These are phyloP conservation scores for Porites lobata DNA, from an alignment of 92 coral and sea anemone species.

Conservation along the genomic window DNA sequence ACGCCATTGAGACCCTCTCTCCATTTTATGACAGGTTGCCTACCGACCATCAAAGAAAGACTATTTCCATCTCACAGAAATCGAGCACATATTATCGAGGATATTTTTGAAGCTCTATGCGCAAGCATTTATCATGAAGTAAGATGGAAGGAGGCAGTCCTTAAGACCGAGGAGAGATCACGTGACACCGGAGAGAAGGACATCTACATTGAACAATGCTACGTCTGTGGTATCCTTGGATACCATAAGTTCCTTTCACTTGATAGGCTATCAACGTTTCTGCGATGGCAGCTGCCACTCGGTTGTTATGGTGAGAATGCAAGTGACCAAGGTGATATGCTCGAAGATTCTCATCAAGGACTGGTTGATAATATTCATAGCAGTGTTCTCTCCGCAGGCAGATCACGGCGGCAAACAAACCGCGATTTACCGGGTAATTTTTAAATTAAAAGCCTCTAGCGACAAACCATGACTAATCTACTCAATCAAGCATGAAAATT, in stretches of 20 bases:
- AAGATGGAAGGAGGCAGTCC: background rate
- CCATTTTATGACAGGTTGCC: background rate
- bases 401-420: background rate
- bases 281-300: constrained; percentile 25
- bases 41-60: background rate
- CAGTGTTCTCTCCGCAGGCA: background rate
- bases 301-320: constrained; percentile 19
- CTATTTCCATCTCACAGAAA: background rate
- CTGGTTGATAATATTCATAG: background rate
- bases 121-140: constrained; percentile 17
- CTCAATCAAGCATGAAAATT: too few relatives aligned
- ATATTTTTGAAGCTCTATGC: constrained; percentile 18
- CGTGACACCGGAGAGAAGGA: background rate
- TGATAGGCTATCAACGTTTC: constrained; percentile 12
- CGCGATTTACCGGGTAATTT: too few relatives aligned
- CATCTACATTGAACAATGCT: too few relatives aligned
- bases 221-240: too few relatives aligned
- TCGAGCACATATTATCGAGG: background rate
- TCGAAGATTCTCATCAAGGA: background rate
- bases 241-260: background rate
- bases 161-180: background rate
- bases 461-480: too few relatives aligned
- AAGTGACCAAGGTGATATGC: background rate
- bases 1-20: background rate
- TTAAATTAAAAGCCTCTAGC: too few relatives aligned